Conservation (phyloP, 53 echinoderm and acorn worm genomes). For the Zoroaster sp. region DNA sequence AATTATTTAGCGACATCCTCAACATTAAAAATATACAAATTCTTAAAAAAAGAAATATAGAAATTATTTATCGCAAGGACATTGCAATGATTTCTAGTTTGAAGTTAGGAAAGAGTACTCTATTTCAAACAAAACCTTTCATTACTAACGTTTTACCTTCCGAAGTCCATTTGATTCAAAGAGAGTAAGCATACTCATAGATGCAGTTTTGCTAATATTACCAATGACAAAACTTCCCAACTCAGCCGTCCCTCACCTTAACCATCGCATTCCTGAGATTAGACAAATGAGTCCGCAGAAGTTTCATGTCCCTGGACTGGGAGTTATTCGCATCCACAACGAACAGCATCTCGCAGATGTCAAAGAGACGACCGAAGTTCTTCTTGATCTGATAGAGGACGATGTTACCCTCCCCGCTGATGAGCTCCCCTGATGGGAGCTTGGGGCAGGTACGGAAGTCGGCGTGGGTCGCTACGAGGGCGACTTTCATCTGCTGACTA, state of each 20-base stretch:
- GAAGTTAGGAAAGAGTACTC: no score
- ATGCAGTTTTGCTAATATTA: no score
- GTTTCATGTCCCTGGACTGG: constrained; percentile 87
- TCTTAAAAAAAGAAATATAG: no score
- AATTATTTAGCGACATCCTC: background rate
- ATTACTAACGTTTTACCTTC: no score
- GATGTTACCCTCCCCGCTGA: constrained; percentile 97
- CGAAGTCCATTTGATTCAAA: no score
- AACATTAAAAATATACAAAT: no score
- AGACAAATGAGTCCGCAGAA: constrained; percentile 78
- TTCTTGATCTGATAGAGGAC: constrained; percentile 97
- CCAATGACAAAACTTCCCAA: no score
- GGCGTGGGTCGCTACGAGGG: constrained; percentile 93
- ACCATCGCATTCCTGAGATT: constrained; percentile 83
- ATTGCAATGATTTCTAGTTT: no score
- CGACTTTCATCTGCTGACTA: constrained; percentile 79
- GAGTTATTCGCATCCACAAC: constrained; percentile 85
- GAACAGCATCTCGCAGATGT: constrained; percentile 96
- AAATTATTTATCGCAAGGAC: no score
- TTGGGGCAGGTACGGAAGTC: constrained; percentile 88
- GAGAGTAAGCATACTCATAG: no score
- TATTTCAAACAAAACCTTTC: no score
- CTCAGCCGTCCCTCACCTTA: constrained; percentile 64
- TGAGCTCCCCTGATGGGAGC: constrained; percentile 82
- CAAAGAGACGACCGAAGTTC: constrained; percentile 85